Evolutionary conservation across 1,140 invertebrate species (phyloP), one percentile per base, ranked within the genome.

Genomic region (Hyles euphorbiae): DNA sequence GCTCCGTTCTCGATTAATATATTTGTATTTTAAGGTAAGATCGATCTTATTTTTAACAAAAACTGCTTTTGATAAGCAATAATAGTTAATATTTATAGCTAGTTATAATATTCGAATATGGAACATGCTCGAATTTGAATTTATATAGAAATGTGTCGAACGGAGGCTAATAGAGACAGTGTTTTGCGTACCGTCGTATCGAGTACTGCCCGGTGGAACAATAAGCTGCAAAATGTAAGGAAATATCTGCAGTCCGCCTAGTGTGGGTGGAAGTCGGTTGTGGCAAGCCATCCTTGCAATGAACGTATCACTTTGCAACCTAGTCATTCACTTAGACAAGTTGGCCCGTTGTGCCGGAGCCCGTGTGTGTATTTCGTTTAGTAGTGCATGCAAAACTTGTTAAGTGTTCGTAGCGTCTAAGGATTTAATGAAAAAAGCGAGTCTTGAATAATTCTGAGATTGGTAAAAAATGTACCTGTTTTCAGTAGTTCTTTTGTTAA

Each of bases 401-500:
- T 84, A 80, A 86, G 83, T 86, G 83, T 88, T 84, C 72, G 76
- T 88, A 88, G 85, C 71, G 69, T 86, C 81, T 81, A 85, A 83
- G 81, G 78, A 81, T 88, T 80, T 83, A 79, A 79, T 68, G 69
- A 61, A 64, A 69, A 74, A 68, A 74, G 79, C 70, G 75, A 81
- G 72, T 81, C 71, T 82, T 81, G 78, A 87, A 84, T 83, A 87
- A 84, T 83, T 87, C 72, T 75, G 83, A 88, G 82, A 86, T 83
- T 83, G 81, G 81, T 80, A 80, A 84, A 64, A 73, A 74, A 80
- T 82, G 85, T 88, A 88, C 85, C 85, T 88, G 83, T 86, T 86
- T 86, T 83, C 81, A 82, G 72, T 82, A 81, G 79, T 86, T 87
- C 78, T 84, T 88, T 86, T 86, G 81, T 88, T 86, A 80, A 78